These are phyloP conservation scores for Chouioia cunea DNA, from an alignment of 2,888 invertebrate genomes.

Conservation along the genomic window DNA sequence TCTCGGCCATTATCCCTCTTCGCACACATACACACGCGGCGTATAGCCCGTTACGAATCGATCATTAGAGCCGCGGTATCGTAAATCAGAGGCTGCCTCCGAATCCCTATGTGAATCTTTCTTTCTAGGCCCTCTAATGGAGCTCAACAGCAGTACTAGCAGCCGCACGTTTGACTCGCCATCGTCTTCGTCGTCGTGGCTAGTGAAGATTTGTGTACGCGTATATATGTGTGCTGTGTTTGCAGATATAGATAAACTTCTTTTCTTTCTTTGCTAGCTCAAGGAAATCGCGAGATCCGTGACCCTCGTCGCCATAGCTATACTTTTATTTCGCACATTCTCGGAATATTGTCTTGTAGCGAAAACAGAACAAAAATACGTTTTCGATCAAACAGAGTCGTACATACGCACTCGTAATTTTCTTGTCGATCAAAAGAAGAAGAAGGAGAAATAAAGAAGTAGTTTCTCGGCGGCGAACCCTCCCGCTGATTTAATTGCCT, in stretches of 20 bases:
- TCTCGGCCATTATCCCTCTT: conserved; percentile 18
- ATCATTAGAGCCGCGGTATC: conserved; percentile 41
- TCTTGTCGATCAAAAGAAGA: conserved; percentile 9
- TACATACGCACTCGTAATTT: not conserved
- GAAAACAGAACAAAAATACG: no score
- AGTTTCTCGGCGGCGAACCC: conserved; percentile 44
- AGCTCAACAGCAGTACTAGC: no score
- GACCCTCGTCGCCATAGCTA: conserved; percentile 52
- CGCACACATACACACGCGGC: conserved; percentile 2
- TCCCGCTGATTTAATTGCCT: conserved; percentile 57
- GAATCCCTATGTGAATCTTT: conserved; percentile 33
- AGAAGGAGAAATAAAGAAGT: not conserved
- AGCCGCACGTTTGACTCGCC: no score
- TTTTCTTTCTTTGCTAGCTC: not conserved
- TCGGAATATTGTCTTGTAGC: not conserved
- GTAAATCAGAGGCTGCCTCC: conserved; percentile 33
- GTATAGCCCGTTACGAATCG: conserved; percentile 42
- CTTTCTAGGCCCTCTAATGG: conserved; percentile 29
- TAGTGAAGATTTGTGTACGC: conserved; percentile 67
- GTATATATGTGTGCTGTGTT: conserved; percentile 58
- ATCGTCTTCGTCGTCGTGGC: conserved; percentile 53
- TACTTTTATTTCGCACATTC: conserved; percentile 45
- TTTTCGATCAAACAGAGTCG: conserved; percentile 13
- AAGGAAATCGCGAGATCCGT: conserved; percentile 63
- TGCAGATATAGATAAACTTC: conserved; percentile 7